These are phyloP conservation scores for Heterotilapia buettikoferi DNA, from an alignment of 2,113 vertebrate species.

Conservation along the genomic window DNA sequence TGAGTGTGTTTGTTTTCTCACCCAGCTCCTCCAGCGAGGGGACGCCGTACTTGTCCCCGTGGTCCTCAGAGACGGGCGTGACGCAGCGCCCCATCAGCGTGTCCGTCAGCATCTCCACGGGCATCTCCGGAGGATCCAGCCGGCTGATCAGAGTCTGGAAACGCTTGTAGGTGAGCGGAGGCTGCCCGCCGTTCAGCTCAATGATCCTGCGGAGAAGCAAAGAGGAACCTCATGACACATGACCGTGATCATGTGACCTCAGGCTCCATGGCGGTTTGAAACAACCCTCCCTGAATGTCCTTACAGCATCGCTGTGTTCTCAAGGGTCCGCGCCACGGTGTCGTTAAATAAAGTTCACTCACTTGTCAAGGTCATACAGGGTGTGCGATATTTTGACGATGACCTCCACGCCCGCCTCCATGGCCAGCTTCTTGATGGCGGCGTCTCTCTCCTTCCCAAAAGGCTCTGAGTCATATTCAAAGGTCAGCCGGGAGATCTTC, in stretches of 20 bases:
- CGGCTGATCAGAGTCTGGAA: slow-evolving; percentile 76
- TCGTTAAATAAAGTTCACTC: not conserved
- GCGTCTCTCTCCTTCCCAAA: slow-evolving; percentile 76
- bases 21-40: slow-evolving; percentile 76
- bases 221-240: not conserved
- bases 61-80: slow-evolving; percentile 71
- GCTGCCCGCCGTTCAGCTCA: slow-evolving; percentile 72
- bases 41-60: slow-evolving; percentile 74
- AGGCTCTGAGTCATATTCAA: slow-evolving; percentile 75
- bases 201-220: slow-evolving; percentile 59
- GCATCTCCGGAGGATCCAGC: slow-evolving; percentile 72
- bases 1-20: slow-evolving; percentile 27
- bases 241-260: not conserved
- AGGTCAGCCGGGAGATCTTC: slow-evolving; percentile 76
- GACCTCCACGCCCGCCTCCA: slow-evolving; percentile 75
- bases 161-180: slow-evolving; percentile 76
- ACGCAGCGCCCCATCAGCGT: slow-evolving; percentile 65
- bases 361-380: slow-evolving; percentile 76
- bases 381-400: slow-evolving; percentile 75
- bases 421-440: slow-evolving; percentile 76
- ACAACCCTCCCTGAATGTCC: not conserved
- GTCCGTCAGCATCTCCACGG: slow-evolving; percentile 64
- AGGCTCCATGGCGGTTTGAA: not conserved
- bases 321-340: accelerated
- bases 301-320: accelerated